These are phyloP conservation scores for Archivesica marissinica DNA, from an alignment of 1,140 invertebrate genomes.

Conservation along the genomic window DNA sequence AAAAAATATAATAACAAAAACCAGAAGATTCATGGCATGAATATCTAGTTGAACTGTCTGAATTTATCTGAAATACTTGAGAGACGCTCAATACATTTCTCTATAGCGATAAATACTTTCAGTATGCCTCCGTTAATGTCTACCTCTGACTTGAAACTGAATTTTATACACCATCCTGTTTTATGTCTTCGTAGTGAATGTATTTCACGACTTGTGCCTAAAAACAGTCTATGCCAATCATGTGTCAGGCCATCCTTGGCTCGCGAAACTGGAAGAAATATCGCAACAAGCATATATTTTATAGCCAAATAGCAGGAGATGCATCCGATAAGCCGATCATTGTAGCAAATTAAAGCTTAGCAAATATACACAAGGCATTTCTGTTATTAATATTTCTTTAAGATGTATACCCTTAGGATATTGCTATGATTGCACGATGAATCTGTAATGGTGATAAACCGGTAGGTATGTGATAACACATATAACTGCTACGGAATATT, in stretches of 20 bases:
- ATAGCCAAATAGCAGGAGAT: slow-evolving; percentile 9
- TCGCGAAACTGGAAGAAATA: not conserved
- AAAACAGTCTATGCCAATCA: slow-evolving; percentile 22
- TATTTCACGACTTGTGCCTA: slow-evolving; percentile 24
- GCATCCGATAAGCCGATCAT: not conserved
- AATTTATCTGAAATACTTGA: slow-evolving; percentile 34
- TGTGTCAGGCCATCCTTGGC: slow-evolving; percentile 6
- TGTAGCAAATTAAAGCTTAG: slow-evolving; percentile 12
- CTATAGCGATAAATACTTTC: slow-evolving; percentile 16
- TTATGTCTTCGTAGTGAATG: slow-evolving; percentile 6
- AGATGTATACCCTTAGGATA: slow-evolving; percentile 22
- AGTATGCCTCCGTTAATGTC: slow-evolving; percentile 24
- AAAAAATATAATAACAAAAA: slow-evolving; percentile 6
- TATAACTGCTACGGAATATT: not conserved
- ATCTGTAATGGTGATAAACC: not conserved
- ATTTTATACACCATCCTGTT: slow-evolving; percentile 23
- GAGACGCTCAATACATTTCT: slow-evolving; percentile 12
- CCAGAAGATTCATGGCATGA: not conserved
- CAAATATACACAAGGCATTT: slow-evolving; percentile 33
- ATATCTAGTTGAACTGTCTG: slow-evolving; percentile 13
- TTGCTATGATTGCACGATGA: slow-evolving; percentile 17
- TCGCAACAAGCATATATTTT: not conserved
- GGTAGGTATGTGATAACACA: slow-evolving; percentile 8
- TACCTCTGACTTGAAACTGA: slow-evolving; percentile 34
- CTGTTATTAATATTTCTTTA: slow-evolving; percentile 36